phyloP scores from a whole-genome alignment of 2,888 invertebrate species.

The Mellilla xanthometata region DNA sequence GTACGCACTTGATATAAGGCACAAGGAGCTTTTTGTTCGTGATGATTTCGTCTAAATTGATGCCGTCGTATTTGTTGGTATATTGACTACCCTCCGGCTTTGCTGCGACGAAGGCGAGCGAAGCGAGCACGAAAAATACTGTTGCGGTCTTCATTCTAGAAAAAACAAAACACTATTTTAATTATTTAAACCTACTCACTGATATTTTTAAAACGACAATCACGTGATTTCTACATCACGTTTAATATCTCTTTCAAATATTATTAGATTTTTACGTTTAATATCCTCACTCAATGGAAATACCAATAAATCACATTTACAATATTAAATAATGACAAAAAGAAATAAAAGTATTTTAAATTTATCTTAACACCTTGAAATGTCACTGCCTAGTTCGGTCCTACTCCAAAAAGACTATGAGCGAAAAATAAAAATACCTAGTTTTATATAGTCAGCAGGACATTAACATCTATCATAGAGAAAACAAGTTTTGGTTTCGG shows the following conservation, averaged over 20 bases:
- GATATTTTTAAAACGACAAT: too few species aligned
- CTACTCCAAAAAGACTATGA: conserved; percentile 24
- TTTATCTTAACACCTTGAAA: conserved; percentile 7
- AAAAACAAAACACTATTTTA: too few species aligned
- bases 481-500: conserved; percentile 34
- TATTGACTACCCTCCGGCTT: conserved; percentile 44
- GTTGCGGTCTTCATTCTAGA: conserved; percentile 44
- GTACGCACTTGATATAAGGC: conserved; percentile 85
- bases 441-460: conserved; percentile 35
- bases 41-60: conserved; percentile 86
- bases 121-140: conserved; percentile 45
- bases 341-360: conserved; percentile 1
- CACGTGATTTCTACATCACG: too few species aligned
- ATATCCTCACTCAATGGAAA: too few species aligned
- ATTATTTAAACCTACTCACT: too few species aligned
- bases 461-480: conserved; percentile 20
- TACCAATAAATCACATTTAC: too few species aligned
- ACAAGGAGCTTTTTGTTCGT: conserved; percentile 82
- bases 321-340: too few species aligned
- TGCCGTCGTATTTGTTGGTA: conserved; percentile 86
- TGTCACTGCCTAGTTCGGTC: conserved; percentile 8
- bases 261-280: too few species aligned
- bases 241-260: too few species aligned
- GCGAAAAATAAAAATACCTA: not conserved
- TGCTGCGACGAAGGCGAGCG: conserved; percentile 38